Conservation (phyloP, 2,113 vertebrate species). For the Egretta garzetta region DNA sequence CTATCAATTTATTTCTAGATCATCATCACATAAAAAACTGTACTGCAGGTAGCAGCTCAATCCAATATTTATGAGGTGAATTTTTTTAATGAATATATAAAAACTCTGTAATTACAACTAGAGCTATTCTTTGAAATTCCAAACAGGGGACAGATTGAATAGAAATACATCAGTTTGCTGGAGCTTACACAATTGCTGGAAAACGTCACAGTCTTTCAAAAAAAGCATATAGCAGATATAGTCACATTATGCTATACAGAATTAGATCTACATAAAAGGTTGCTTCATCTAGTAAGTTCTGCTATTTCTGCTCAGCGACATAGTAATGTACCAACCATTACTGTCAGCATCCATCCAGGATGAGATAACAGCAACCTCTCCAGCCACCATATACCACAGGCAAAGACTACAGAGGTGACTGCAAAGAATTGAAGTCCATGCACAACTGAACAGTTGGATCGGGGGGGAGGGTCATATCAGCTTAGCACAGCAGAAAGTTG, state of each 20-base stretch:
- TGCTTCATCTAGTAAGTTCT: not conserved
- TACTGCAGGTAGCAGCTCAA: not conserved
- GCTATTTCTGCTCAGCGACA: not conserved
- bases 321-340: not conserved
- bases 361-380: not conserved
- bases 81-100: not conserved
- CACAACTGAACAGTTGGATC: not conserved
- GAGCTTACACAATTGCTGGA: not conserved
- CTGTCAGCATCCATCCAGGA: not conserved
- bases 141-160: not conserved
- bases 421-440: not conserved
- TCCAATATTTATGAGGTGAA: conserved; percentile 51
- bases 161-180: not conserved
- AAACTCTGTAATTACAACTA: not conserved
- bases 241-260: not conserved
- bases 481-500: not conserved
- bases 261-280: not conserved
- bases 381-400: not conserved
- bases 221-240: not conserved
- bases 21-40: not conserved
- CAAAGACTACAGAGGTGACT: not conserved
- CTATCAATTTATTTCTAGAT: conserved; percentile 47
- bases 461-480: not conserved
- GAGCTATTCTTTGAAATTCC: not conserved
- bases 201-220: not conserved